These are phyloP conservation scores for Sarcophaga caerulescens DNA, from an alignment of 2,888 invertebrate species.

Conservation along the genomic window DNA sequence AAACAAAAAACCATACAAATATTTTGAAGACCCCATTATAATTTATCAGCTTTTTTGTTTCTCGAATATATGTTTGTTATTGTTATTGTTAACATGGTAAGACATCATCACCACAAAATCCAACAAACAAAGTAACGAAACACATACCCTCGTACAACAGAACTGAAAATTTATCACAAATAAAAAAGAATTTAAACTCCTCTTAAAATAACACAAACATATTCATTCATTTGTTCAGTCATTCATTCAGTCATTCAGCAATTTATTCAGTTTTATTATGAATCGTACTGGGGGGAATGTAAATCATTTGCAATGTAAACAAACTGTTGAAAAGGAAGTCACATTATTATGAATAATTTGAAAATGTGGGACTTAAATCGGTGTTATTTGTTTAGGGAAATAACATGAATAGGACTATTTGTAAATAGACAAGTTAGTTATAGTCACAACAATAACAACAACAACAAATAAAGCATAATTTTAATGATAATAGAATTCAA, in stretches of 20 bases:
- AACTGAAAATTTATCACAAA: conserved; percentile 40
- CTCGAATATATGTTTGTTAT: neutral
- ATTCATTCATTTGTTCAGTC: neutral
- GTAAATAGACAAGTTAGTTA: too few species aligned
- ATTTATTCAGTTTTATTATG: neutral
- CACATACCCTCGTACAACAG: neutral
- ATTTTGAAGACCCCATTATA: conserved; percentile 34
- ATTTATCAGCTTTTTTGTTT: conserved; percentile 35
- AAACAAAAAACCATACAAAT: conserved; percentile 12
- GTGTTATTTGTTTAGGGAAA: neutral
- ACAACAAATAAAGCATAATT: too few species aligned
- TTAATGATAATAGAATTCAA: too few species aligned
- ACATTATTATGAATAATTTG: neutral
- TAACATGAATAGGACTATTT: neutral
- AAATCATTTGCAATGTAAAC: neutral
- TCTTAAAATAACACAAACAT: conserved; percentile 15
- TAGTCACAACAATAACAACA: too few species aligned
- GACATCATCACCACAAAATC: conserved; percentile 13
- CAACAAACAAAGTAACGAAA: conserved; percentile 22
- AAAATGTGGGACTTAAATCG: neutral
- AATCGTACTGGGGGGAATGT: neutral
- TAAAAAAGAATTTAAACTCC: neutral
- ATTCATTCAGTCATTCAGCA: neutral
- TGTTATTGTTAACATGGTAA: conserved; percentile 19
- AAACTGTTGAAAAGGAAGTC: neutral